These are phyloP conservation scores for Terebella lapidaria DNA, from an alignment of 2,888 invertebrate genomes.

Conservation along the genomic window DNA sequence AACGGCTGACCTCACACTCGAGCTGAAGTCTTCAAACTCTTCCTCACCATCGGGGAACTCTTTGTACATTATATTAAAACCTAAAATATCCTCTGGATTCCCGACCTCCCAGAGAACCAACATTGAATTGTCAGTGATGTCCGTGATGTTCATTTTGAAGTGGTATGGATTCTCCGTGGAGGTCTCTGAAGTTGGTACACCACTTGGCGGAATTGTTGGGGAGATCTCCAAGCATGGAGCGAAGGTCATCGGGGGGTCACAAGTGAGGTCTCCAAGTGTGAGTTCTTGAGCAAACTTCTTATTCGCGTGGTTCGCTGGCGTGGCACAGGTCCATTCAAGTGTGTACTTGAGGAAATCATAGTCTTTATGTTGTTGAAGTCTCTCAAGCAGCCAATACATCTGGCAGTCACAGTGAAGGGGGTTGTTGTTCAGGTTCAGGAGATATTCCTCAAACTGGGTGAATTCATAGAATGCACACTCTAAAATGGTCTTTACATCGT, in stretches of 20 bases:
- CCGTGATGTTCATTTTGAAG: neutral
- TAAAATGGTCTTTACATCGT: neutral
- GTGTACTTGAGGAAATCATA: conserved; percentile 1
- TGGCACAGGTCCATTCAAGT: neutral
- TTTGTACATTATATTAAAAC: neutral
- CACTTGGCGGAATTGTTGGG: neutral
- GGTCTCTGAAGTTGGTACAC: neutral
- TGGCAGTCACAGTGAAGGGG: conserved; percentile 3
- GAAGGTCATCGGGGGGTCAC: neutral
- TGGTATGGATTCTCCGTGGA: neutral
- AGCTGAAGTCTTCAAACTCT: neutral
- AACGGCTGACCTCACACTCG: neutral
- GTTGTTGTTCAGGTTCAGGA: neutral
- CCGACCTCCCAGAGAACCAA: neutral
- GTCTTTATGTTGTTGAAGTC: neutral
- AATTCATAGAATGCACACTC: neutral
- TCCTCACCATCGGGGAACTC: neutral
- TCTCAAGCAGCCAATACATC: neutral
- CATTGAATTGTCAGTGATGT: neutral
- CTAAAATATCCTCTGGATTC: neutral
- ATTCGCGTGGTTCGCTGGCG: neutral
- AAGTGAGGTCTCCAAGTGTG: no score
- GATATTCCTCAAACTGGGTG: neutral
- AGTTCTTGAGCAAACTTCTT: neutral
- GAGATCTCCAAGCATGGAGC: neutral